phyloP scores from a whole-genome alignment of 2,888 invertebrate genomes.

The Scaeva pyrastri region DNA sequence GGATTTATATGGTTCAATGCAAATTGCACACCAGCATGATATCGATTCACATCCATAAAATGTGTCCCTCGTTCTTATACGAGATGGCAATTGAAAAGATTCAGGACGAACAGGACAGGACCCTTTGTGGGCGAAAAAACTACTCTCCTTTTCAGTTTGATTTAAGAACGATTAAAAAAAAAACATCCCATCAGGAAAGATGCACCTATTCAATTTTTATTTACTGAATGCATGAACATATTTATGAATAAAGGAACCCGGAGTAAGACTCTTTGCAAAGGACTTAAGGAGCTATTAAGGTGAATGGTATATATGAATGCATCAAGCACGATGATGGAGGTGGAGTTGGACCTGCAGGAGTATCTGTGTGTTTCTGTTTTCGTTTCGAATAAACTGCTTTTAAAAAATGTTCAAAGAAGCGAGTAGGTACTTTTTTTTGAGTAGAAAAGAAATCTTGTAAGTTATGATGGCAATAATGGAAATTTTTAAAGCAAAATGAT shows the following conservation, averaged over 20 bases:
- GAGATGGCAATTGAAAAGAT: slow-evolving; percentile 63
- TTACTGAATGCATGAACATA: not conserved
- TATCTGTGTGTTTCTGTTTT: slow-evolving; percentile 23
- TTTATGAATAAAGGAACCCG: not conserved
- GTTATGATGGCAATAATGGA: slow-evolving; percentile 74
- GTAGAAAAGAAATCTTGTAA: slow-evolving; percentile 69
- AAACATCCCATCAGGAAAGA: slow-evolving; percentile 41
- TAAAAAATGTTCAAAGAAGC: slow-evolving; percentile 38
- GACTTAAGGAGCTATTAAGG: slow-evolving; percentile 48
- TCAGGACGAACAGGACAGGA: slow-evolving; percentile 62
- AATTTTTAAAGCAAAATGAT: slow-evolving; percentile 67
- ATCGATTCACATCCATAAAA: slow-evolving; percentile 32
- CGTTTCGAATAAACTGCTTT: slow-evolving; percentile 52
- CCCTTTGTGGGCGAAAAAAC: slow-evolving; percentile 49
- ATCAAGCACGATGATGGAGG: slow-evolving; percentile 32
- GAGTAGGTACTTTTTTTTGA: slow-evolving; percentile 32
- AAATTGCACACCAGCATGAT: slow-evolving; percentile 56
- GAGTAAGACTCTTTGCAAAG: not conserved
- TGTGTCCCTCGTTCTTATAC: slow-evolving; percentile 12
- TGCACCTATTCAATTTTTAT: not conserved
- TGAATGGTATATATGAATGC: slow-evolving; percentile 35
- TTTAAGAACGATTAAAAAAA: slow-evolving; percentile 63
- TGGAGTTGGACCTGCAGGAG: not conserved
- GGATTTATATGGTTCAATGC: slow-evolving; percentile 46
- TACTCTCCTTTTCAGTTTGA: slow-evolving; percentile 57